Evolutionary conservation across 2,888 invertebrate species (phyloP), one percentile per base, ranked within the genome.

Genomic region (Marasmarcha lunaedactyla): DNA sequence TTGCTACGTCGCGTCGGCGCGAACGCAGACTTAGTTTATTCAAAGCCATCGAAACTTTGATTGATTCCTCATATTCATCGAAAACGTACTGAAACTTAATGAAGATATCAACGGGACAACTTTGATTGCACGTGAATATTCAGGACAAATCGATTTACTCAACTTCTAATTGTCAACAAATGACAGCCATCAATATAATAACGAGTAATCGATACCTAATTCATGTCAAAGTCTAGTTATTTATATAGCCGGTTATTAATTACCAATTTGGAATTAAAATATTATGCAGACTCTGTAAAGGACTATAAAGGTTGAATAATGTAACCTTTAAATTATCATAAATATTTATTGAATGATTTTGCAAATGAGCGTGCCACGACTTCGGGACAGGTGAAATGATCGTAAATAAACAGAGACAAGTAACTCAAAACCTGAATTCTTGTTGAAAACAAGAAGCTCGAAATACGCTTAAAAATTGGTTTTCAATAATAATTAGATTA

Each of bases 1-100:
- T 67, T 68, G 59, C 57, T 59, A 54, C 59, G 56, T 57, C 48
- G 51, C 57, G 59, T 54, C 59, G 56, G 58, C 48, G 51, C 36
- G 39, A 38, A 38, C 39, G 42, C 38, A 15, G 20, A 7, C 7
- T 20, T 5, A 51, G 57, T 59, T 59, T 58, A 60, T 58, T 63
- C 58, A 59, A 45, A 36, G 38, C 53, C 48, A 55, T 53, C 47
- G 47, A 48, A 49, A 53, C 46, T 45, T 46, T 42, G 43, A 50
- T 38, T 40, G 37, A 25, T 38, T 39, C 27, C 14, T 35, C 14
- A 10, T 10, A 35, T 13, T 14, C 34, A 15, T 38, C 39, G 42
- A 35, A 42, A 39, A 20, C 20, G 7, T 20, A 5, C 7, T 5
- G 3, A 20, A 20, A 20, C 39, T 39, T 36, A 40, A 42, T 40